These are phyloP conservation scores for Hoplostethus mediterraneus DNA, from an alignment of 2,797 vertebrate genomes.

Conservation along the genomic window DNA sequence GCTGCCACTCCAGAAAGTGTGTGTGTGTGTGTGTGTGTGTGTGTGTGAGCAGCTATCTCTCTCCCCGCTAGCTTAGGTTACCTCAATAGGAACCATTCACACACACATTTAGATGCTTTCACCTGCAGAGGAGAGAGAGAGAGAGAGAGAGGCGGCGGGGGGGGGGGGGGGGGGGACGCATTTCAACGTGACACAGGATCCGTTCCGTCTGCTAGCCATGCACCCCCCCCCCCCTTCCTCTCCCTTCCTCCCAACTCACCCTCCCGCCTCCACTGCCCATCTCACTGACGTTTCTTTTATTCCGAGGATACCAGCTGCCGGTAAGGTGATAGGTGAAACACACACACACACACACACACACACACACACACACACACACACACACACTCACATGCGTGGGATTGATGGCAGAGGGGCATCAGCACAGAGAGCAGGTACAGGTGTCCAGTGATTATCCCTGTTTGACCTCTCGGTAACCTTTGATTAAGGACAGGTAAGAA, in stretches of 20 bases:
- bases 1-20: conserved; percentile 23
- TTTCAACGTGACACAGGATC: conserved; percentile 65
- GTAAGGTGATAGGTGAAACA: conserved; percentile 73
- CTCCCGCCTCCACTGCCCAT: conserved; percentile 37
- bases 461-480: conserved; percentile 65
- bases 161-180: not conserved
- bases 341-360: conserved; percentile 16
- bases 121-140: conserved; percentile 43
- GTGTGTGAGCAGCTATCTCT: conserved; percentile 30
- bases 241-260: conserved; percentile 21
- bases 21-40: conserved; percentile 20
- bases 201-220: conserved; percentile 61
- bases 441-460: conserved; percentile 69
- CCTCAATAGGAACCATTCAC: conserved; percentile 66
- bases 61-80: conserved; percentile 55
- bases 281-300: conserved; percentile 60
- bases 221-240: conserved; percentile 24
- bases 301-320: conserved; percentile 74
- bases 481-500: conserved; percentile 28
- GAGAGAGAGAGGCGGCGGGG: not conserved
- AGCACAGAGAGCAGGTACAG: conserved; percentile 58
- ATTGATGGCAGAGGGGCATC: conserved; percentile 38
- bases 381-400: conserved; percentile 27
- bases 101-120: conserved; percentile 63
- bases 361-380: conserved; percentile 13